Evolutionary conservation across 2,888 invertebrate genomes (phyloP).

Genomic region (Sminthurinus aureus): DNA sequence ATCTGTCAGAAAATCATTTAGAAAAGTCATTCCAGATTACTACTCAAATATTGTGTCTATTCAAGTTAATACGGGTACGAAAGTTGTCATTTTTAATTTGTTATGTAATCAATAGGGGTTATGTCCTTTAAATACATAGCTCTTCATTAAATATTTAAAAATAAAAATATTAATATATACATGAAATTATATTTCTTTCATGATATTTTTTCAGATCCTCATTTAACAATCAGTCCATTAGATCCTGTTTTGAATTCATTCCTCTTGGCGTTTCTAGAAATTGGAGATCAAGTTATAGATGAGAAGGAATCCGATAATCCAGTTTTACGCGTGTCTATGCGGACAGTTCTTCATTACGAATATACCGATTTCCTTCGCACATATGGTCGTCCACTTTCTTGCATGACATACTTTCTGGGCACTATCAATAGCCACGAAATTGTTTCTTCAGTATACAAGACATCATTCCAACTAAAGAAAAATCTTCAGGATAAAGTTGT

Average conservation of each 20-base stretch:
- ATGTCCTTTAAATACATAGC: neutral
- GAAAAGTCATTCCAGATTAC: constrained; percentile 10
- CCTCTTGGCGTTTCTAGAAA: neutral
- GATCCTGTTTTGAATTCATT: neutral
- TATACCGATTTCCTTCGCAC: neutral
- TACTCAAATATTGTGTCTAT: neutral
- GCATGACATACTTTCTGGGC: neutral
- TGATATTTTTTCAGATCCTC: neutral
- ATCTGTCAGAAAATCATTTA: neutral
- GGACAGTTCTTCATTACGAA: neutral
- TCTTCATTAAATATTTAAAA: neutral
- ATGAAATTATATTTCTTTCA: neutral
- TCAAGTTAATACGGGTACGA: neutral
- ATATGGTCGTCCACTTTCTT: constrained; percentile 14
- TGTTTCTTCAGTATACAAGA: neutral
- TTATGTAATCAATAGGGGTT: neutral
- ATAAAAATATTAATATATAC: neutral
- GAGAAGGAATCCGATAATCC: neutral
- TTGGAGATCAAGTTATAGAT: neutral
- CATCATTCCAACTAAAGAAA: neutral
- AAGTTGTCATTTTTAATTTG: neutral
- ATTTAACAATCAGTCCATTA: neutral
- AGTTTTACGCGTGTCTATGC: neutral
- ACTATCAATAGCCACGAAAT: neutral
- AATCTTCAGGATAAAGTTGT: neutral